phyloP scores from a whole-genome alignment of 1,140 invertebrate genomes.

The Pristionchus pacificus region DNA sequence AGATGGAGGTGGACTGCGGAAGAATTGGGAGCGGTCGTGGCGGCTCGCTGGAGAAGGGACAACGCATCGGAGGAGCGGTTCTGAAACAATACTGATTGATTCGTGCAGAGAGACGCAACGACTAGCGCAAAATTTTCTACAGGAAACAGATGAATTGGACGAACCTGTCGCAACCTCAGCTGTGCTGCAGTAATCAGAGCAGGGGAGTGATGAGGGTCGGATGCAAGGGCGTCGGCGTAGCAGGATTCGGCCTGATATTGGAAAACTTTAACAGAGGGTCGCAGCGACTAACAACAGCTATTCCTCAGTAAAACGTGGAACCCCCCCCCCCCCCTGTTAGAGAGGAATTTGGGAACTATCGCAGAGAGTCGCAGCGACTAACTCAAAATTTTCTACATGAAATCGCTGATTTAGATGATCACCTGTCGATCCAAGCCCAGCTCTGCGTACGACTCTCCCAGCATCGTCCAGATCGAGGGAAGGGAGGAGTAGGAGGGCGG shows the following conservation, averaged over 20 bases:
- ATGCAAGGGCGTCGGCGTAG: neutral
- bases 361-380: too few species aligned
- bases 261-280: too few species aligned
- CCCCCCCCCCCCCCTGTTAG: too few species aligned
- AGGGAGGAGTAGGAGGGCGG: neutral
- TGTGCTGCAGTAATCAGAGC: neutral
- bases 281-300: too few species aligned
- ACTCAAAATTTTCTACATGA: too few species aligned
- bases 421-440: neutral
- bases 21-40: neutral
- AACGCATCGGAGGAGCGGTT: neutral
- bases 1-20: neutral
- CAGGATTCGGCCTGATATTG: neutral
- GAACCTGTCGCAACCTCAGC: neutral
- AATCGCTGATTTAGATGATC: too few species aligned
- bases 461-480: neutral
- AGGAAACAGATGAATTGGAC: too few species aligned
- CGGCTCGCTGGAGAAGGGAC: neutral
- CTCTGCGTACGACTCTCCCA: neutral
- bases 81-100: too few species aligned
- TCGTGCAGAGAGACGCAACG: too few species aligned
- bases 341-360: too few species aligned
- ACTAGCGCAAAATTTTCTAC: too few species aligned
- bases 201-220: neutral
- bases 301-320: too few species aligned